Base-by-base conservation (phyloP, 2,113 vertebrate species). In the Daphoenositta chrysoptera region DNA sequence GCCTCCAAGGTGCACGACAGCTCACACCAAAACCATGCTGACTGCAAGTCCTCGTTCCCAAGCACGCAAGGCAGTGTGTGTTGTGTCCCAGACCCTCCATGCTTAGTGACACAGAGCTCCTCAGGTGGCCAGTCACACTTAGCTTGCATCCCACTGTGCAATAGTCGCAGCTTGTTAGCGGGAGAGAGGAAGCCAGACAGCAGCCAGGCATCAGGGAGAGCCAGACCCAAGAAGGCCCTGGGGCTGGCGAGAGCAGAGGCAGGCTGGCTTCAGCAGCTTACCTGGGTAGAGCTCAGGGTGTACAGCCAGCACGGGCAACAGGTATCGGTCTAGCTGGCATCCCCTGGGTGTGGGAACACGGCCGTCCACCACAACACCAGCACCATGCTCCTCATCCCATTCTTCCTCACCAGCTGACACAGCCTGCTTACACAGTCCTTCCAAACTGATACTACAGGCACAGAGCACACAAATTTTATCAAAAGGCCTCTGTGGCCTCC, bases 61-160 rank as follows among this genome's bases (percentile, higher is more conserved):
- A 39, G 35, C 16, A 6, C 0, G 5, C 50, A 17, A 2, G n/a
- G 54, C 54, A 54, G 30, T 1, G 5, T 3, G 6, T 10, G 3
- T 3, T 26, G 6, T 1, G 6, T 15, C 28, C 31, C 51, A 68
- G 45, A 2, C 28, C 72, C 35, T 56, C 27, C n/a, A 1, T 1
- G 9, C 81, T 65, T 6, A 27, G 24, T 31, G 37, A 53, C 20
- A 16, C 57, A 24, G 31, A 66, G 30, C 15, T 54, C 23, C 42
- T 35, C 19, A 12, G 13, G 39, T 13, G 21, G 3, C 30, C 31
- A 11, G 53, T 12, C 54, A 14, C 73, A 33, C 7, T 64, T 64
- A 64, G 30, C 48, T 83, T 16, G 23, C n/a, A 22, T 12, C 50
- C 10, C 20, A 1, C 68, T 39, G 57, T 8, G 8, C 35, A 10